These are phyloP conservation scores for Drepana falcataria DNA, from an alignment of 2,888 invertebrate genomes.

Conservation along the genomic window DNA sequence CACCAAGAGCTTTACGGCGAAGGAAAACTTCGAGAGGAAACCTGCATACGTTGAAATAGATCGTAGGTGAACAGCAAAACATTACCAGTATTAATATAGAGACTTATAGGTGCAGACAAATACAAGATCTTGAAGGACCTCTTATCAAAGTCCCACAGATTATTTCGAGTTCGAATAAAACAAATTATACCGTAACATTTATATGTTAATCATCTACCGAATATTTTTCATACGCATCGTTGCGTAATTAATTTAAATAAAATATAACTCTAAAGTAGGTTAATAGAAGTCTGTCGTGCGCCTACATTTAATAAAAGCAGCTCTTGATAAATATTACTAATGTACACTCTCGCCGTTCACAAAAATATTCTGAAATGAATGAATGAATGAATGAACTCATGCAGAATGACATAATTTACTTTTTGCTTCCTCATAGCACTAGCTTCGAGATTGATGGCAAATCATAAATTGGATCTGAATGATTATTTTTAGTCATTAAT, in stretches of 20 bases:
- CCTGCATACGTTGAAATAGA: no score
- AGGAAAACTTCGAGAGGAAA: no score
- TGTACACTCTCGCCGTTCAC: not conserved
- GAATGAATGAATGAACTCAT: not conserved
- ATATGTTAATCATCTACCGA: not conserved
- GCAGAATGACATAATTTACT: not conserved
- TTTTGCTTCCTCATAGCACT: not conserved
- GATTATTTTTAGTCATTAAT: no score
- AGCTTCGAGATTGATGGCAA: not conserved
- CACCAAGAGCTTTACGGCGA: no score
- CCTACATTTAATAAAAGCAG: not conserved
- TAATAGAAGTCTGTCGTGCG: not conserved
- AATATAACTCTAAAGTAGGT: not conserved
- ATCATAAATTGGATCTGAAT: no score
- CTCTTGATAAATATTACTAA: not conserved
- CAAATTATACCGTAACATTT: no score
- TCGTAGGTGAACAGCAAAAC: no score
- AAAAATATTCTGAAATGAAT: not conserved
- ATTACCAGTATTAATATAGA: no score
- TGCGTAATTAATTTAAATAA: not conserved
- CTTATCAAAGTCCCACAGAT: no score
- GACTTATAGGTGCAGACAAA: no score
- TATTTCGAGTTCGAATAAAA: no score
- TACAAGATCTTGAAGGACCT: no score
- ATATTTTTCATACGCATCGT: not conserved